Conservation (phyloP, 2,888 invertebrate species). For the Sinohyriopsis cumingii region DNA sequence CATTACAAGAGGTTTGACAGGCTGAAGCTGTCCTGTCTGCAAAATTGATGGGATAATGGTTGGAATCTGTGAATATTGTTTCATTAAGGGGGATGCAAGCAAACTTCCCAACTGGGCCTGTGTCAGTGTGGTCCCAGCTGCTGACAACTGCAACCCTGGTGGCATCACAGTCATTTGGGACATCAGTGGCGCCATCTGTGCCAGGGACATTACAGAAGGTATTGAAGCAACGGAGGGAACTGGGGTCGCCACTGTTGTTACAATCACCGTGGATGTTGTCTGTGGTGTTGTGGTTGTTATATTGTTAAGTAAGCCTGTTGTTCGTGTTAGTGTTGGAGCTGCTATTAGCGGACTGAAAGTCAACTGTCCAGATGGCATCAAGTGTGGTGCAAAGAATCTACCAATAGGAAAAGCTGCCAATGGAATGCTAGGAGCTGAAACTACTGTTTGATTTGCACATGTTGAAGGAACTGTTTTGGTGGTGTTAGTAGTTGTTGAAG, state of each 20-base stretch:
- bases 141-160: constrained; percentile 40
- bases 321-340: constrained; percentile 4
- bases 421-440: constrained; percentile 6
- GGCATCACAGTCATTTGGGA: constrained; percentile 57
- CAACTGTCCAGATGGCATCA: constrained; percentile 1
- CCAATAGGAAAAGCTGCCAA: constrained; percentile 3
- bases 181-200: constrained; percentile 46
- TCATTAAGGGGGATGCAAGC: constrained; percentile 41
- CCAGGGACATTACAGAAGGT: too few relatives aligned
- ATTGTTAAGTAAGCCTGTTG: too few relatives aligned
- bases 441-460: neutral
- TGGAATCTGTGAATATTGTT: constrained; percentile 49
- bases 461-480: too few relatives aligned
- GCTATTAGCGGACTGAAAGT: constrained; percentile 2
- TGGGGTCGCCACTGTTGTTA: constrained; percentile 9
- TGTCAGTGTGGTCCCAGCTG: constrained; percentile 25
- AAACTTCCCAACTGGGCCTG: constrained; percentile 42
- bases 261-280: constrained; percentile 10
- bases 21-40: constrained; percentile 35
- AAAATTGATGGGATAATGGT: constrained; percentile 43
- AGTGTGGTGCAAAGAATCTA: constrained; percentile 1
- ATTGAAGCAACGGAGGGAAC: constrained; percentile 9
- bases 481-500: constrained; percentile 7
- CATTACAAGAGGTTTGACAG: constrained; percentile 43
- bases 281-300: constrained; percentile 2